Evolutionary conservation across 2,797 vertebrate species (phyloP).

Genomic region (Champsocephalus esox): DNA sequence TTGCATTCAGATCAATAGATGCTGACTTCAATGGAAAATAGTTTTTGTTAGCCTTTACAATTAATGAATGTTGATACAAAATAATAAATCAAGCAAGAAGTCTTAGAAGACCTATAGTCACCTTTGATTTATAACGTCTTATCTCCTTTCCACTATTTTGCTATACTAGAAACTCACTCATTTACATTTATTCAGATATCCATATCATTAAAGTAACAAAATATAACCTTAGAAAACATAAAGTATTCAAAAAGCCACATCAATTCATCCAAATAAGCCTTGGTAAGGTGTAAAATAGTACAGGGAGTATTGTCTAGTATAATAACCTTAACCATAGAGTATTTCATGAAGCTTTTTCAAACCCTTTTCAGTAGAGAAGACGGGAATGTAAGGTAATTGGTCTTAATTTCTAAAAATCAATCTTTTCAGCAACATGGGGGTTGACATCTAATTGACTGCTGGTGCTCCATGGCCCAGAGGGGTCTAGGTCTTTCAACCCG

Average conservation of each 20-base stretch:
- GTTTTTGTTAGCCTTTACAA: not conserved
- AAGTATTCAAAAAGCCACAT: not conserved
- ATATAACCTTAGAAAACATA: not conserved
- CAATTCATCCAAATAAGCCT: not conserved
- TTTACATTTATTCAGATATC: not conserved
- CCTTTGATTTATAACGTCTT: too few relatives aligned
- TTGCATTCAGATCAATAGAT: not conserved
- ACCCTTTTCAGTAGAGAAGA: too few relatives aligned
- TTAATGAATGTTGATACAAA: not conserved
- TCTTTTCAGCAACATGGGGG: not conserved
- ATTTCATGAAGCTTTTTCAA: too few relatives aligned
- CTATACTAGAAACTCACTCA: not conserved
- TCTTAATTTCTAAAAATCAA: conserved; percentile 21
- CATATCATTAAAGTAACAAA: not conserved
- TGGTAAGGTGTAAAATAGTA: conserved; percentile 6
- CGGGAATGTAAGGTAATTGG: conserved; percentile 3
- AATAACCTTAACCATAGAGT: not conserved
- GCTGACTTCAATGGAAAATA: not conserved
- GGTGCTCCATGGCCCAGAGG: not conserved
- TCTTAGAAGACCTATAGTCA: not conserved
- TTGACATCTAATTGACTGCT: conserved; percentile 23
- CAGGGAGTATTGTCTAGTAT: conserved; percentile 8
- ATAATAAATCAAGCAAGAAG: not conserved
- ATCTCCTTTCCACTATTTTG: not conserved
- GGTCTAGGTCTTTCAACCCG: too few relatives aligned